Base-by-base conservation (phyloP, 2,888 invertebrate species). In the Pristionchus exspectatus region DNA sequence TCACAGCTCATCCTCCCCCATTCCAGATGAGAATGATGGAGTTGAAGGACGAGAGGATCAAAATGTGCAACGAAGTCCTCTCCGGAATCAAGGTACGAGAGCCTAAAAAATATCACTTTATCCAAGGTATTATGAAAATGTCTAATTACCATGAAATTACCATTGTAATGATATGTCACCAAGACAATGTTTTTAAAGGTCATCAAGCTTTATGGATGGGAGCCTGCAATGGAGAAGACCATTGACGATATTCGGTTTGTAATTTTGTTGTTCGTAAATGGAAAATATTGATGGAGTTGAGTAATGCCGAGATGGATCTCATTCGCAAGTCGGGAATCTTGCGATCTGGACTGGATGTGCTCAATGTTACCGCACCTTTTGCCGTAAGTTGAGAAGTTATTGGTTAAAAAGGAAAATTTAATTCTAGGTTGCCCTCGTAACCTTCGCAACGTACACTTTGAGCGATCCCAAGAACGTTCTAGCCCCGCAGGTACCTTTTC, bases 31-130 rank as follows among this genome's bases (percentile, higher is more conserved):
- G 96, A 92, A 98, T 98, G 95, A 98, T 98, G 98, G 97, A 97
- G 94, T 97, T 97, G 95, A 98, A 98, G 96, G 98, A 98, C 95
- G 97, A 98, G 94, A 96, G 98, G 93, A 98, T 98, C 0, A 98
- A 98, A 94, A 96, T 98, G 89, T 98, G 98, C 97, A 98, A 97
- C 95, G 98, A 98, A 96, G 97, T 98, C 90, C 96, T 98, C 88
- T 97, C 97, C 95, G 98, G 98, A 85, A 98, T 98, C 92, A 98
- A 98, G 96, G 94, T 77, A 77, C 16, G 10, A 0, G 1, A 77
- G 24, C 4, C 3, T 24, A 3, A 50, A 50, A 50, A 10, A 50
- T 50, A 50, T 50, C 44, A 9, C 3, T 5, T 3, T 5, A 9
- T 44, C 44, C 44, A 9, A 44, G 44, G 3, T 5, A 3, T 44